Evolutionary conservation across 1,140 invertebrate genomes (phyloP).

Genomic region (Scaptomyza montana): DNA sequence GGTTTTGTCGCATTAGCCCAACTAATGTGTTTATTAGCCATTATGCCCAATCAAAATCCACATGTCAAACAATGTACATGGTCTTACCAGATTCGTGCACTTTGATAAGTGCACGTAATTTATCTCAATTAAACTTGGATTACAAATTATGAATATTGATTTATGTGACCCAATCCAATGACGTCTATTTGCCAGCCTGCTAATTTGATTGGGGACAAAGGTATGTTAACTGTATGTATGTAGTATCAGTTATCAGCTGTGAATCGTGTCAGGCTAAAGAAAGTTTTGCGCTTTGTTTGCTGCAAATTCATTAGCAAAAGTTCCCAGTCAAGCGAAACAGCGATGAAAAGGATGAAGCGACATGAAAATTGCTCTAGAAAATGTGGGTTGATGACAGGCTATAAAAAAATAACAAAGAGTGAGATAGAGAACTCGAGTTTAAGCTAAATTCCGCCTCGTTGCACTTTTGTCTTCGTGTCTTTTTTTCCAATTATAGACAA

Average conservation of each 20-base stretch:
- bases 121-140: constrained; percentile 68
- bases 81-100: constrained; percentile 8
- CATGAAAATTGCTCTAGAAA: constrained; percentile 27
- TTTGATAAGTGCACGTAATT: constrained; percentile 42
- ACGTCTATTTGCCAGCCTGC: constrained; percentile 8
- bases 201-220: constrained; percentile 43
- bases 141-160: constrained; percentile 75
- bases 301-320: constrained; percentile 47
- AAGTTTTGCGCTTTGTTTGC: constrained; percentile 33
- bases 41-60: constrained; percentile 18
- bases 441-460: constrained; percentile 29
- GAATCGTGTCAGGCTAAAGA: background rate
- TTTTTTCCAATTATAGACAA: constrained; percentile 55
- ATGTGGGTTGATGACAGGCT: constrained; percentile 28
- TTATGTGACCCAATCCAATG: constrained; percentile 26
- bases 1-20: background rate
- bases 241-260: background rate
- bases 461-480: constrained; percentile 59
- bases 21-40: constrained; percentile 17
- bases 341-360: constrained; percentile 17
- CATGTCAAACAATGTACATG: background rate
- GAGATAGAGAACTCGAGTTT: constrained; percentile 3
- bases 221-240: constrained; percentile 3
- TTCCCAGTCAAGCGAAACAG: constrained; percentile 14
- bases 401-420: constrained; percentile 21